Base-by-base conservation (phyloP, 2,797 vertebrate genomes). In the Spinibarbus caldwelli region DNA sequence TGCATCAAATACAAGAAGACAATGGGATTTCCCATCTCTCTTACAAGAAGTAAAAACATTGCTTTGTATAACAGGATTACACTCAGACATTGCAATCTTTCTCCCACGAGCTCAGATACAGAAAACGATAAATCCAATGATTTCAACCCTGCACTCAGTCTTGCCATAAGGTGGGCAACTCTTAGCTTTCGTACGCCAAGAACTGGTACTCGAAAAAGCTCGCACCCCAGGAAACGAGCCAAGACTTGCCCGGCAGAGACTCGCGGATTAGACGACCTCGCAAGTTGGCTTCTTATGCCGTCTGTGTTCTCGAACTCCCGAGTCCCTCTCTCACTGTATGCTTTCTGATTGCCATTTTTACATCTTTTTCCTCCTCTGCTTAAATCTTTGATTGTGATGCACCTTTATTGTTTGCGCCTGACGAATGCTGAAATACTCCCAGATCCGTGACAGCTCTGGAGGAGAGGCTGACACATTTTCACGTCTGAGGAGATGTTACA, bases 321-420 rank as follows among this genome's bases (percentile, higher is more conserved):
- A 90, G 84, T 88, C 89, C 86, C 85, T 85, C 86, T 88, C 90
- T 84, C 87, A 59, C 89, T 90, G 88, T 86, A 88, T 85, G 86
- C 80, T 73, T 87, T 86, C 91, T 95, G 94, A 95, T 95, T 95
- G 93, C 92, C 93, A 95, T 94, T 95, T 86, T 93, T 94, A 87
- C 93, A 90, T 93, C 91, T 92, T 93, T 93, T 93, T 92, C 93
- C 92, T 93, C 92, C 91, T 88, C 88, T 90, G 80, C 90, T 92
- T 93, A 93, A 93, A 93, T 93, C 91, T 90, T 93, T 95, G 95
- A 95, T 95, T 95, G 93, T 93, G 91, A 91, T 87, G 91, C 92
- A 91, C 91, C 92, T 91, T 90, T 86, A 94, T 94, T 95, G 94
- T 95, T 90, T 82, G 86, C 68, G 89, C 83, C 85, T 80, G 91